Conservation (phyloP, 2,113 vertebrate genomes). For the Oryzias woworae region DNA sequence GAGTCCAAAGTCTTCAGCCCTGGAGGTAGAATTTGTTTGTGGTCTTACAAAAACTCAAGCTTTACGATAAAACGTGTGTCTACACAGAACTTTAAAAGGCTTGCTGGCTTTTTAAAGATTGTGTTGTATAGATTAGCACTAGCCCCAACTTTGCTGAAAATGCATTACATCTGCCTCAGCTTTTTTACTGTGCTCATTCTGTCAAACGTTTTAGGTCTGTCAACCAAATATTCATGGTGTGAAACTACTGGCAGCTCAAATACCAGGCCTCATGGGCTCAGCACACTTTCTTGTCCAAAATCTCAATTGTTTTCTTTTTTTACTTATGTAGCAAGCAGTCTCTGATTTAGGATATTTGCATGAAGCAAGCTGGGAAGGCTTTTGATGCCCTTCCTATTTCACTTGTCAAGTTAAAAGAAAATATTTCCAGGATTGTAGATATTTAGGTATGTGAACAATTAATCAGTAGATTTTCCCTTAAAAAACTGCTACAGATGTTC, state of each 20-base stretch:
- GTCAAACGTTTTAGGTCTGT: slow-evolving; percentile 40
- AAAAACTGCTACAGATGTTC: no score
- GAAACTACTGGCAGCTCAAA: slow-evolving; percentile 15
- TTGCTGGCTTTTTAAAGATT: slow-evolving; percentile 24
- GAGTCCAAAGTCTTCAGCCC: slow-evolving; percentile 40
- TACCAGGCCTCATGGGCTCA: slow-evolving; percentile 3
- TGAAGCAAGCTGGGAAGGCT: not conserved
- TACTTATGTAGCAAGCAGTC: not conserved
- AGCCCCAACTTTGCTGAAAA: slow-evolving; percentile 4
- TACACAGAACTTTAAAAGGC: slow-evolving; percentile 4
- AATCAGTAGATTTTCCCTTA: no score
- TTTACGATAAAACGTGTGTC: slow-evolving; percentile 2
- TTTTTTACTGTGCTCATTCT: slow-evolving; percentile 41
- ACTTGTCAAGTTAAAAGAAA: no score
- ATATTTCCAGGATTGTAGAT: no score
- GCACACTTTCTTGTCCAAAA: slow-evolving; percentile 6
- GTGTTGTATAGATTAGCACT: slow-evolving; percentile 24
- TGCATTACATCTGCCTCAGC: slow-evolving; percentile 11
- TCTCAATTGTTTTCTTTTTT: not conserved
- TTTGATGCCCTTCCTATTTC: not conserved
- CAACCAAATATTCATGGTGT: slow-evolving; percentile 27
- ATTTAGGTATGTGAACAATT: no score
- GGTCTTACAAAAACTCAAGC: slow-evolving; percentile 36
- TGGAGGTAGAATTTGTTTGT: slow-evolving; percentile 10
- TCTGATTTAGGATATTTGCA: not conserved